These are phyloP conservation scores for Nysson spinosus DNA, from an alignment of 2,888 invertebrate genomes.

Conservation along the genomic window DNA sequence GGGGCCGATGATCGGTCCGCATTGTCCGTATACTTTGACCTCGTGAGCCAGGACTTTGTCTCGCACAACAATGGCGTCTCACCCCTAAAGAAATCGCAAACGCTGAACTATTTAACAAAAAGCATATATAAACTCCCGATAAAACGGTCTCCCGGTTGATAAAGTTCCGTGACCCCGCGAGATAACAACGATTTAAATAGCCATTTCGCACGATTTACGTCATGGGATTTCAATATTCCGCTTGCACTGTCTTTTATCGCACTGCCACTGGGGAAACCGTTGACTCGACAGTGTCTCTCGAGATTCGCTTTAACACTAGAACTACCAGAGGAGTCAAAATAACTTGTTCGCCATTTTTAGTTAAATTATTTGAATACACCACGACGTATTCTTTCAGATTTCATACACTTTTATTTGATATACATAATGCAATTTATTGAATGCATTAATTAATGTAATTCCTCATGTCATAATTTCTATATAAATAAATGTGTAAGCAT, in stretches of 20 bases:
- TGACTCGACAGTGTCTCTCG: neutral
- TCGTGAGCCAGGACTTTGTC: constrained; percentile 64
- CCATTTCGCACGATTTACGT: constrained; percentile 30
- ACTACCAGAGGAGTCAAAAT: too few species aligned
- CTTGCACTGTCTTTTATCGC: neutral
- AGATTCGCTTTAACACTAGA: too few species aligned
- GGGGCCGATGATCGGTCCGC: constrained; percentile 32
- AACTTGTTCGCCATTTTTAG: too few species aligned
- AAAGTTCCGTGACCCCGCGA: constrained; percentile 59
- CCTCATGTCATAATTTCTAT: too few species aligned
- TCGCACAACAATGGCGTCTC: constrained; percentile 68
- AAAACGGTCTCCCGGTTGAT: constrained; percentile 42
- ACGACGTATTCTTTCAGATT: too few species aligned
- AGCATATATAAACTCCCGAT: constrained; percentile 26
- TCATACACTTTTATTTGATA: too few species aligned
- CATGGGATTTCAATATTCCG: constrained; percentile 27
- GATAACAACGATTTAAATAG: constrained; percentile 40
- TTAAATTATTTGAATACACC: too few species aligned
- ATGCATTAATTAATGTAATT: too few species aligned
- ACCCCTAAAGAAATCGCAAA: constrained; percentile 51
- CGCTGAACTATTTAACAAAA: too few species aligned
- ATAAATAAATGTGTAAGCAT: too few species aligned
- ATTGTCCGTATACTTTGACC: constrained; percentile 47
- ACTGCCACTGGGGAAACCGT: neutral
- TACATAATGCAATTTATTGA: too few species aligned